Percentiles rank a stretch among this genome's conserved stretches.
Evolutionary conservation across 2,797 vertebrate species (phyloP).

Genomic region (Argyrosomus regius): DNA sequence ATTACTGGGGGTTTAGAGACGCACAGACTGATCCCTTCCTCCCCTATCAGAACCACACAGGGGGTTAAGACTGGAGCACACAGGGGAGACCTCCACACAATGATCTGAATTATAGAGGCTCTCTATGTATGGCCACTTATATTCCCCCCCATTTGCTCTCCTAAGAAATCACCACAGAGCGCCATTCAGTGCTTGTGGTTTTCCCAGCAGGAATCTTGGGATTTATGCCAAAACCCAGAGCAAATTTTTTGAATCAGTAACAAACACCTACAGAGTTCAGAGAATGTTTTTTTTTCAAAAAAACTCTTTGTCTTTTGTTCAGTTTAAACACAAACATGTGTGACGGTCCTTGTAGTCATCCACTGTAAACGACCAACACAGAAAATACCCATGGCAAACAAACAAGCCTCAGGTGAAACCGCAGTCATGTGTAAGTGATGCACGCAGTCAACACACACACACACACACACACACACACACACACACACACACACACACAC

Average conservation of each 20-base stretch:
- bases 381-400: constrained; percentile 44
- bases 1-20: constrained; percentile 77
- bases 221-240: constrained; percentile 45
- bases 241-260: constrained; percentile 24
- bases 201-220: constrained; percentile 72
- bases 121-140: constrained; percentile 71
- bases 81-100: constrained; percentile 74
- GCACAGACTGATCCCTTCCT: constrained; percentile 65
- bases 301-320: constrained; percentile 47
- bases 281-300: constrained; percentile 4
- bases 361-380: constrained; percentile 1
- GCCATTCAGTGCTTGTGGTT: constrained; percentile 56
- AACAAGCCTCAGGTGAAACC: constrained; percentile 65
- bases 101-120: constrained; percentile 74
- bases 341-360: constrained; percentile 27
- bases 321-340: constrained; percentile 46
- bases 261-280: constrained; percentile 33
- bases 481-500: constrained; percentile 14
- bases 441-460: constrained; percentile 36
- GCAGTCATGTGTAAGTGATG: constrained; percentile 30
- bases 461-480: too few relatives aligned
- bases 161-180: constrained; percentile 62
- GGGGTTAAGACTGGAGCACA: constrained; percentile 72
- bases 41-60: constrained; percentile 74
- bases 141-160: constrained; percentile 52